Conservation (phyloP, 1,140 invertebrate genomes). For the Heliconius congener region DNA sequence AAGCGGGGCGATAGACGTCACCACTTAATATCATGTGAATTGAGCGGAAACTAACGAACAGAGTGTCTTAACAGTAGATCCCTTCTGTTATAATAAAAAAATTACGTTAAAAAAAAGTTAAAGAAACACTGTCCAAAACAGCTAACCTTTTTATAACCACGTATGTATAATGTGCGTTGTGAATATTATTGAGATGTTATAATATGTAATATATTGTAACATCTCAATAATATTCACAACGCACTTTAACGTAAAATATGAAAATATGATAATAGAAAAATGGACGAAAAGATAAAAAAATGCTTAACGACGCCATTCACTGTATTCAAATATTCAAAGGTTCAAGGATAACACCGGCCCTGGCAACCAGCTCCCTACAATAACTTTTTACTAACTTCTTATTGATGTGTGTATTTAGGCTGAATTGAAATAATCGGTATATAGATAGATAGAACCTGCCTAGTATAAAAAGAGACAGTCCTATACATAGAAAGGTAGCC, state of each 20-base stretch:
- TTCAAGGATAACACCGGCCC: conserved; percentile 18
- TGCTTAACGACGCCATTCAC: conserved; percentile 5
- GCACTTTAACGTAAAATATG: neutral
- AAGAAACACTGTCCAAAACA: neutral
- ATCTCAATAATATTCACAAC: neutral
- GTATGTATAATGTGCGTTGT: neutral
- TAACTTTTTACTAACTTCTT: conserved; percentile 18
- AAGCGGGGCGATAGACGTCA: too few species aligned
- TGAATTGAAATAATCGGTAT: neutral
- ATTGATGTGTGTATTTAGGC: conserved; percentile 30
- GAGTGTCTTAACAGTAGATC: neutral
- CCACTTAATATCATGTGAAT: neutral
- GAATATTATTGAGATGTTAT: too few species aligned
- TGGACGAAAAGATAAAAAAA: neutral
- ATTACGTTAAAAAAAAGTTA: neutral
- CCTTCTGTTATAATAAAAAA: neutral
- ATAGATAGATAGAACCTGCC: neutral
- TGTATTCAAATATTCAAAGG: conserved; percentile 16
- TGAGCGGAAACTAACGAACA: neutral
- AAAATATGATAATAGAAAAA: conserved; percentile 9
- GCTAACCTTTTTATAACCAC: neutral
- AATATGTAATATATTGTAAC: neutral
- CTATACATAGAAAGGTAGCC: too few species aligned
- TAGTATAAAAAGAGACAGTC: neutral
- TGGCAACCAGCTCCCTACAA: conserved; percentile 23